phyloP scores from a whole-genome alignment of 1,140 invertebrate genomes.

The Nebria ingens region DNA sequence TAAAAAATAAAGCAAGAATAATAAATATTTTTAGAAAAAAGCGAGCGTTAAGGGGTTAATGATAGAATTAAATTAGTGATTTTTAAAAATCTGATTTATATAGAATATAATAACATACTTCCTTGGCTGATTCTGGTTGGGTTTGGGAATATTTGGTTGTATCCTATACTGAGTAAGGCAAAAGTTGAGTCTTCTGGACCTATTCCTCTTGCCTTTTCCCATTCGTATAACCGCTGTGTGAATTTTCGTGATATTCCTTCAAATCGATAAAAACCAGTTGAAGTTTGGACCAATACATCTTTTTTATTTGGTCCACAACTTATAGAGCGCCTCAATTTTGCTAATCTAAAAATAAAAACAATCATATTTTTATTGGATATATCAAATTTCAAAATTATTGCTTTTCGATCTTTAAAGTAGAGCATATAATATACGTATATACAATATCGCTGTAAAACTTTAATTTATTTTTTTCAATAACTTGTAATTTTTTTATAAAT shows the following conservation, averaged over 20 bases:
- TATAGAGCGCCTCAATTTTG: conserved; percentile 49
- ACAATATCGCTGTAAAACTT: conserved; percentile 3
- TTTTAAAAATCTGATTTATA: too few species aligned
- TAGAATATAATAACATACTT: too few species aligned
- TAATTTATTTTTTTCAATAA: too few species aligned
- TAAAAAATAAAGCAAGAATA: too few species aligned
- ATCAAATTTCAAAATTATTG: conserved; percentile 10
- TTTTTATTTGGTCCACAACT: conserved; percentile 43
- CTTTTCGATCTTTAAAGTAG: conserved; percentile 14
- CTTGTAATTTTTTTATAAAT: too few species aligned
- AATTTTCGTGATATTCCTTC: conserved; percentile 80
- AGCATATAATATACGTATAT: conserved; percentile 13
- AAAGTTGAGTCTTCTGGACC: conserved; percentile 72
- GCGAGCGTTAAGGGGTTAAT: too few species aligned
- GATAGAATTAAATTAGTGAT: too few species aligned
- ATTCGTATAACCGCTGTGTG: conserved; percentile 79
- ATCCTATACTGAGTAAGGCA: conserved; percentile 53
- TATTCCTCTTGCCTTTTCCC: conserved; percentile 77
- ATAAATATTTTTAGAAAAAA: too few species aligned
- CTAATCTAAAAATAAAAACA: conserved; percentile 38
- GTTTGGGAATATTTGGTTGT: conserved; percentile 31
- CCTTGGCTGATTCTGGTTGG: background rate
- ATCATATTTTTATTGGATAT: conserved; percentile 12
- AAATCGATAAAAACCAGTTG: conserved; percentile 69
- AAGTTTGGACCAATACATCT: conserved; percentile 69